Base-by-base conservation (phyloP, 2,797 vertebrate genomes). In the Naso thynnoides region DNA sequence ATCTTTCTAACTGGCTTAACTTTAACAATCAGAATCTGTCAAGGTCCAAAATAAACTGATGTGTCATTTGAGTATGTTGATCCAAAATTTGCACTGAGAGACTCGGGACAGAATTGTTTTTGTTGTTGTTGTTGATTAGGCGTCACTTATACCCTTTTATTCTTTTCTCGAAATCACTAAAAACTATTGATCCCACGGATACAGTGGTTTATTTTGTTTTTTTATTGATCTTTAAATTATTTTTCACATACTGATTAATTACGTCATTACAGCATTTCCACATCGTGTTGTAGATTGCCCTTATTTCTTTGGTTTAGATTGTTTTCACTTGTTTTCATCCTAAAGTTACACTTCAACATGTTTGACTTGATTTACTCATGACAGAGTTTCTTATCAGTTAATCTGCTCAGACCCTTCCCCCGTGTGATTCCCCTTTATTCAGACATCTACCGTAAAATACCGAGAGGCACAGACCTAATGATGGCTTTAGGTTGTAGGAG, bases 171-270 rank as follows among this genome's bases (percentile, higher is more conserved):
- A 62, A 26, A 60, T 54, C 6, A 47, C 42, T 21, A 61, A 53
- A 38, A 19, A 7, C 50, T 67, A 67, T 49, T 53, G 36, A 81
- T 81, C 59, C 31, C 33, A 47, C 18, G 42, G 6, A 33, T 47
- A 23, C 24, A 36, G 55, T 62, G 47, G 78, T 82, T 62, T 49
- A 65, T 52, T 53, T 79, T 52, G 18, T 55, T 19, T 21, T 64
- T 57, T 78, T 45, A 66, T 42, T 60, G 58, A 58, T 38, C 42
- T 18, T 57, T 50, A 53, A 70, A 64, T 74, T 48, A 18, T 54
- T 77, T 57, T 63, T 45, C 81, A 70, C 24, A 38, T 45, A 70
- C 54, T 76, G 71, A 85, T 64, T 67, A 33, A 27, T 57, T 54
- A 41, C 65, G 53, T 60, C 19, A 73, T 67, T 71, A 68, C 49